Evolutionary conservation across 2,888 invertebrate genomes (phyloP).

Genomic region (Epinotia ramella): DNA sequence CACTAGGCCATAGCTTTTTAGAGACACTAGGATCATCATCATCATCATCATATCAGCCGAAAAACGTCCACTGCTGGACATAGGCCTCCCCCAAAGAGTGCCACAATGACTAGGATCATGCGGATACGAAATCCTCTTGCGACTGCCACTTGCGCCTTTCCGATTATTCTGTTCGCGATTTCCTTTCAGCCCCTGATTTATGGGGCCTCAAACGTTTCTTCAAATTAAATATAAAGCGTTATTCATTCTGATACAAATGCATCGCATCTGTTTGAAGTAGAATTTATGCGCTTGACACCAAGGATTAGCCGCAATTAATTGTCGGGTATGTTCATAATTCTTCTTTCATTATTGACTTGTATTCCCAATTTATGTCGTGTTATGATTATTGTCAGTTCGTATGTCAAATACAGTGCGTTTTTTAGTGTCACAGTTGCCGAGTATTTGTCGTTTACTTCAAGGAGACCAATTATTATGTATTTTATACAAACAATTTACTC

Average conservation of each 20-base stretch:
- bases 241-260: constrained; percentile 40
- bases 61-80: no score
- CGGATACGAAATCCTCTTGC: not conserved
- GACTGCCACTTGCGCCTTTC: constrained; percentile 6
- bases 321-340: constrained; percentile 7
- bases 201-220: constrained; percentile 37
- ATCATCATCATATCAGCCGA: no score
- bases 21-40: no score
- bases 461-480: no score
- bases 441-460: no score
- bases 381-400: not conserved
- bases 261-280: constrained; percentile 33
- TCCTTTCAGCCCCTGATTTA: constrained; percentile 43
- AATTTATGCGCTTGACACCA: constrained; percentile 17
- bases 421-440: not conserved
- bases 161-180: constrained; percentile 44
- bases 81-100: no score
- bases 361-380: constrained; percentile 1
- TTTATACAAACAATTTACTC: no score
- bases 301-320: constrained; percentile 30
- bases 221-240: constrained; percentile 44
- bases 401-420: not conserved
- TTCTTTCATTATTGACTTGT: not conserved
- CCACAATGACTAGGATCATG: no score
- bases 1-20: no score